Evolutionary conservation across 2,797 vertebrate species (phyloP).

Genomic region (Carapus acus): DNA sequence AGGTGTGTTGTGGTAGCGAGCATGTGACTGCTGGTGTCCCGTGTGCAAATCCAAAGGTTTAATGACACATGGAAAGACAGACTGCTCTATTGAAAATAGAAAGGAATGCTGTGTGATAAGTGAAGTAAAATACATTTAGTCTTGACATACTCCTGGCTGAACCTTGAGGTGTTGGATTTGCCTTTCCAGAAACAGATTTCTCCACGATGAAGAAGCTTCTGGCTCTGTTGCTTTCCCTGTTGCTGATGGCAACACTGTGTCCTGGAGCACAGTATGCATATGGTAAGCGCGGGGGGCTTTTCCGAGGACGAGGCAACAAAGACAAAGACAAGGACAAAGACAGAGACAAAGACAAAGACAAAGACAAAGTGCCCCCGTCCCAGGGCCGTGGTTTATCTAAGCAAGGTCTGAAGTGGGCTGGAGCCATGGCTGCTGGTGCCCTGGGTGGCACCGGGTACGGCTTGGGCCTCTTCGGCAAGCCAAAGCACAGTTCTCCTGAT

Average conservation of each 20-base stretch:
- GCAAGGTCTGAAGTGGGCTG: conserved; percentile 67
- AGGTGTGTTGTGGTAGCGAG: conserved; percentile 47
- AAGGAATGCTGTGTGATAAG: not conserved
- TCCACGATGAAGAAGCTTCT: conserved; percentile 60
- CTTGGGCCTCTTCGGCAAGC: conserved; percentile 61
- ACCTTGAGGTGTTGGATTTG: not conserved
- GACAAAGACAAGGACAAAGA: not conserved
- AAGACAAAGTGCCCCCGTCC: conserved; percentile 39
- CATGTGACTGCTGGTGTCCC: conserved; percentile 50
- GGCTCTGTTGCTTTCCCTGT: conserved; percentile 58
- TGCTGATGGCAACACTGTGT: conserved; percentile 58
- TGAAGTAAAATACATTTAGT: not conserved
- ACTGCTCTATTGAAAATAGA: not conserved
- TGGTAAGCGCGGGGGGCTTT: conserved; percentile 47
- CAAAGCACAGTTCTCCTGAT: conserved; percentile 46
- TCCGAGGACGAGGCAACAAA: conserved; percentile 44
- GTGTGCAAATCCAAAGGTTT: conserved; percentile 45
- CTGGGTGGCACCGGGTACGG: conserved; percentile 69
- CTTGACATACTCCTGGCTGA: not conserved
- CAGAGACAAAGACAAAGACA: conserved; percentile 21
- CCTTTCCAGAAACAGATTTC: conserved; percentile 36
- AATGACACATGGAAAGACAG: conserved; percentile 27
- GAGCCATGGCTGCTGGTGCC: conserved; percentile 65
- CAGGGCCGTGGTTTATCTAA: conserved; percentile 51
- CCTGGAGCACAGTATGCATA: conserved; percentile 42